A percentile compares a stretch with the other conserved stretches of the same genome.
phyloP scores from a whole-genome alignment of 2,113 vertebrate genomes.

The Urocolius indicus region DNA sequence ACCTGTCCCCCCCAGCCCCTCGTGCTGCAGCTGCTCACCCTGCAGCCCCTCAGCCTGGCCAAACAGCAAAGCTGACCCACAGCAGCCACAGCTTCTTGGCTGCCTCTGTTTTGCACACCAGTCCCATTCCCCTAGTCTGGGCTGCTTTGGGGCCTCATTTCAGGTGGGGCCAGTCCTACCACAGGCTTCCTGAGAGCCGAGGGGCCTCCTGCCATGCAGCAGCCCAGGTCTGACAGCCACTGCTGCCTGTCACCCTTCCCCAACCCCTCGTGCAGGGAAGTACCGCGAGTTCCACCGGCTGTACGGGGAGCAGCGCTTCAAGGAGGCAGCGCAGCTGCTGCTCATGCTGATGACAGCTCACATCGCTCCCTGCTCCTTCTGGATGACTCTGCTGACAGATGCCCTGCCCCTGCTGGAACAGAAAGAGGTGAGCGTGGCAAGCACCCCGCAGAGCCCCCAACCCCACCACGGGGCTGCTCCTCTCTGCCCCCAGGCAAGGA shows the following conservation, averaged over 20 bases:
- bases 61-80: neutral
- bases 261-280: conserved; percentile 74
- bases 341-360: conserved; percentile 94
- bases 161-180: neutral
- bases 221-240: neutral
- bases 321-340: conserved; percentile 87
- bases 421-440: conserved; percentile 83
- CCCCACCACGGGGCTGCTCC: too few species aligned
- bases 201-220: rapidly evolving
- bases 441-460: rapidly evolving
- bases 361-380: conserved; percentile 93
- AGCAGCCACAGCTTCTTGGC: neutral
- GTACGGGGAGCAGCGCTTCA: conserved; percentile 88
- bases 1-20: neutral
- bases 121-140: rapidly evolving
- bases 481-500: neutral
- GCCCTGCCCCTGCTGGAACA: conserved; percentile 95
- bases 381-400: conserved; percentile 94
- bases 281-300: conserved; percentile 96
- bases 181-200: neutral
- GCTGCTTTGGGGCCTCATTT: neutral
- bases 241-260: neutral
- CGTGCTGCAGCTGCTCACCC: neutral
- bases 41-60: neutral
- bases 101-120: neutral